Evolutionary conservation across 2,797 vertebrate genomes (phyloP).

Genomic region (Pseudomugil tenellus): DNA sequence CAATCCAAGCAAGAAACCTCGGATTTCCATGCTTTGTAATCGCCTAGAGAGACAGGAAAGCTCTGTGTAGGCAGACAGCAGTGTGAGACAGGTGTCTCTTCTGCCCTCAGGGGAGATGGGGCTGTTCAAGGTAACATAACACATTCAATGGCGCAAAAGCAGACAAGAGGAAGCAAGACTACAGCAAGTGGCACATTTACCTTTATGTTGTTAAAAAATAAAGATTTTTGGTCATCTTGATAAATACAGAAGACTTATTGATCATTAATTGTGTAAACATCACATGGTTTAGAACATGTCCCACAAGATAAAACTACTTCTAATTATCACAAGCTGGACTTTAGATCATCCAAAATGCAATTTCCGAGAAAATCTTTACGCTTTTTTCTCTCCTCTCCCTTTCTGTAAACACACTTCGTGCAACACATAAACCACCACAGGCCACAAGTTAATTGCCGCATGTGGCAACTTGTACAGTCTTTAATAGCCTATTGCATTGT

Average conservation of each 20-base stretch:
- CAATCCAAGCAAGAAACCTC: conserved; percentile 68
- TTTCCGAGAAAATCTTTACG: not conserved
- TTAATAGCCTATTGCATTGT: conserved; percentile 28
- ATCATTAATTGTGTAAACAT: not conserved
- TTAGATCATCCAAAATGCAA: not conserved
- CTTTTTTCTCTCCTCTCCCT: not conserved
- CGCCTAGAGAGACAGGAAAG: conserved; percentile 21
- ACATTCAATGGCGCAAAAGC: conserved; percentile 16
- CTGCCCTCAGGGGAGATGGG: conserved; percentile 66
- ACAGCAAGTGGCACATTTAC: not conserved
- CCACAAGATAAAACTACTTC: not conserved
- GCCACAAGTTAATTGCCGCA: conserved; percentile 71
- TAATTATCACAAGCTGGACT: not conserved
- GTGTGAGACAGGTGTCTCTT: conserved; percentile 67
- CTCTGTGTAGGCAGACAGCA: conserved; percentile 35
- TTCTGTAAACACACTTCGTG: conserved; percentile 27
- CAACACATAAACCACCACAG: conserved; percentile 45
- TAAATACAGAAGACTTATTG: not conserved
- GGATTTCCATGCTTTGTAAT: conserved; percentile 66
- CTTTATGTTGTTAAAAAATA: not conserved
- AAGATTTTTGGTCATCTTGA: not conserved
- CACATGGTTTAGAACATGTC: not conserved
- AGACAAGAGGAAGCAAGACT: conserved; percentile 2
- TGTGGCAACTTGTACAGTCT: conserved; percentile 62
- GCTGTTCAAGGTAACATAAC: conserved; percentile 21